Conservation (phyloP, 1,140 invertebrate genomes). For the Eupristina koningsbergeri region DNA sequence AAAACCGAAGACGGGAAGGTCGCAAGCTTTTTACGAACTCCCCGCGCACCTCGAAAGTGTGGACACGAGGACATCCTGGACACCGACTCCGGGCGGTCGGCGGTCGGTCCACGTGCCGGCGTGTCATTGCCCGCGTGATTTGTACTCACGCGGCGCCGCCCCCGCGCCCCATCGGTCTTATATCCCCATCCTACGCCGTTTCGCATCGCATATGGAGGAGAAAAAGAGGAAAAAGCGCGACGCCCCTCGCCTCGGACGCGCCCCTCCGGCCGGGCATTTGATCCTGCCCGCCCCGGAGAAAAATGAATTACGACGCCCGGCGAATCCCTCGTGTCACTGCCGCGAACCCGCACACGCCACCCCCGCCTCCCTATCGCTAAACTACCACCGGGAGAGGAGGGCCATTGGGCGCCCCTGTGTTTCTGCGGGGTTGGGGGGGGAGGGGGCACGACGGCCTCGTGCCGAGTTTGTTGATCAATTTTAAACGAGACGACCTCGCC, state of each 20-base stretch:
- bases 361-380: too few relatives aligned
- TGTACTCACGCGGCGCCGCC: slow-evolving; percentile 69
- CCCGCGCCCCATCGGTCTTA: slow-evolving; percentile 51
- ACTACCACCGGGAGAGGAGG: slow-evolving; percentile 25
- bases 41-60: too few relatives aligned
- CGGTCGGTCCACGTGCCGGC: slow-evolving; percentile 51
- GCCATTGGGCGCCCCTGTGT: neutral
- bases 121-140: slow-evolving; percentile 70
- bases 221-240: neutral
- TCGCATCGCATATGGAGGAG: too few relatives aligned
- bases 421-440: neutral
- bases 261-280: neutral
- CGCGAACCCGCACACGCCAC: neutral
- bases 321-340: slow-evolving; percentile 7
- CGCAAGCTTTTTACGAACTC: neutral
- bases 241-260: slow-evolving; percentile 8
- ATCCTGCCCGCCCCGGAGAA: neutral
- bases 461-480: neutral
- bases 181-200: neutral
- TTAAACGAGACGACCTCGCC: slow-evolving; percentile 6
- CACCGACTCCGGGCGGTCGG: too few relatives aligned
- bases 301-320: slow-evolving; percentile 37
- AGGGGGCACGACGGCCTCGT: neutral
- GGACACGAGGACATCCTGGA: too few relatives aligned
- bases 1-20: neutral